Base-by-base conservation (phyloP, 2,797 vertebrate genomes). In the Sciaenops ocellatus region DNA sequence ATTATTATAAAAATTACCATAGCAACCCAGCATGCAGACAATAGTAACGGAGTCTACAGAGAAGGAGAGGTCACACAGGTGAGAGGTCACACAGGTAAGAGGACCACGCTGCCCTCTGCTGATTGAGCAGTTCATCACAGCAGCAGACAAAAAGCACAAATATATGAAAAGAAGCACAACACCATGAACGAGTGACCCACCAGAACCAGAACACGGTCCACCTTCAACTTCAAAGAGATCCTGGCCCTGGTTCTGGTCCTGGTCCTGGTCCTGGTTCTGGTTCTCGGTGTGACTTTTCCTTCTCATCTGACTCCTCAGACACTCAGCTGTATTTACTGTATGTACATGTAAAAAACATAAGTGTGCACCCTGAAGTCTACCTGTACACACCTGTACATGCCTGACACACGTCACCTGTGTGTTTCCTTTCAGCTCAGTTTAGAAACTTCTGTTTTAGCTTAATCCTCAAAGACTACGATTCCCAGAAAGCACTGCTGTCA, bases 1-100 rank as follows among this genome's bases (percentile, higher is more conserved):
- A 68, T 61, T 63, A 69, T 34, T 46, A 42, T 63, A 42, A 78
- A 61, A 24, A 12, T 72, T 73, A 73, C 48, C 41, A 52, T 67
- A 56, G 56, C 26, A 73, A 68, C 64, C 47, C 76, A 72, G 63
- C 70, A 73, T 46, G 55, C 24, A 34, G 41, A n/a, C 17, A 7
- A 18, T 60, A 67, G 44, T 26, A 70, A 24, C 6, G 18, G 38
- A 30, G 18, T 59, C 42, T 17, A 38, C 52, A 59, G 66, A 77
- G 51, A 48, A 64, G 68, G 60, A 42, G 56, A 54, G n/a, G 11
- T 16, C 38, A 62, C 47, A 52, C 75, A 57, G 30, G 24, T 22
- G 15, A 60, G n/a, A 11, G 44, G 18, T 26, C 26, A 28, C 26
- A 41, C 17, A 69, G 64, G 64, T 61, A 30, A 70, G 13, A 56